Conservation (phyloP, 2,888 invertebrate genomes). For the Chorisops tibialis region DNA sequence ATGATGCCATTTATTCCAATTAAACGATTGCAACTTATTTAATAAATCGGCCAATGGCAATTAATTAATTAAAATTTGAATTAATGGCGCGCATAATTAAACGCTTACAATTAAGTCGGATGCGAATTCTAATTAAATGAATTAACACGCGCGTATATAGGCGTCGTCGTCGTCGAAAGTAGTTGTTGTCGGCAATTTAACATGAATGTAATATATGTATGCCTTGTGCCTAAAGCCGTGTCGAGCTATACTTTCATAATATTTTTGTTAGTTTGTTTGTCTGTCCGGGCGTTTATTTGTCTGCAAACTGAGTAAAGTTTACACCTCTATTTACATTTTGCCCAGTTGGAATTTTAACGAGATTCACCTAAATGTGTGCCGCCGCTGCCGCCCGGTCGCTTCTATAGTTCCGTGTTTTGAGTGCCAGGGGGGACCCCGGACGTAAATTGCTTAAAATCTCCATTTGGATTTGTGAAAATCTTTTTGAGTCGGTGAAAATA, state of each 20-base stretch:
- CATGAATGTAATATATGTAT: too few relatives aligned
- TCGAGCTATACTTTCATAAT: too few relatives aligned
- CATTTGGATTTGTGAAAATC: constrained; percentile 14
- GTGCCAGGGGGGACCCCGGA: background rate
- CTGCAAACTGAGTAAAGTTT: background rate
- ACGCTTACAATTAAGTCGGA: constrained; percentile 31
- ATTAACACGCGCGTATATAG: constrained; percentile 28
- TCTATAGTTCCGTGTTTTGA: background rate
- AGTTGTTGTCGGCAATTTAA: background rate
- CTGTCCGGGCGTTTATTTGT: background rate
- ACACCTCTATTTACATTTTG: constrained; percentile 6
- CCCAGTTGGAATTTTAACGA: constrained; percentile 17
- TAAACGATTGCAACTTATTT: constrained; percentile 33
- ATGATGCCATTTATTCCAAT: constrained; percentile 31
- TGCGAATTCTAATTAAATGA: constrained; percentile 32
- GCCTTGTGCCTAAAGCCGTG: constrained; percentile 9
- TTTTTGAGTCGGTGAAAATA: constrained; percentile 17
- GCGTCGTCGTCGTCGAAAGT: constrained; percentile 11
- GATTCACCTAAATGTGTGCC: constrained; percentile 4
- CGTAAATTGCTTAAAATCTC: constrained; percentile 4
- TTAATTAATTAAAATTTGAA: constrained; percentile 33
- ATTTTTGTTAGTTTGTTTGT: constrained; percentile 8
- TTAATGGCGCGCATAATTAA: constrained; percentile 33
- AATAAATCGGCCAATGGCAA: constrained; percentile 32
- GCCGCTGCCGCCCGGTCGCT: background rate